Evolutionary conservation across 1,140 invertebrate genomes (phyloP).

Genomic region (Stegodyphus mimosarum): DNA sequence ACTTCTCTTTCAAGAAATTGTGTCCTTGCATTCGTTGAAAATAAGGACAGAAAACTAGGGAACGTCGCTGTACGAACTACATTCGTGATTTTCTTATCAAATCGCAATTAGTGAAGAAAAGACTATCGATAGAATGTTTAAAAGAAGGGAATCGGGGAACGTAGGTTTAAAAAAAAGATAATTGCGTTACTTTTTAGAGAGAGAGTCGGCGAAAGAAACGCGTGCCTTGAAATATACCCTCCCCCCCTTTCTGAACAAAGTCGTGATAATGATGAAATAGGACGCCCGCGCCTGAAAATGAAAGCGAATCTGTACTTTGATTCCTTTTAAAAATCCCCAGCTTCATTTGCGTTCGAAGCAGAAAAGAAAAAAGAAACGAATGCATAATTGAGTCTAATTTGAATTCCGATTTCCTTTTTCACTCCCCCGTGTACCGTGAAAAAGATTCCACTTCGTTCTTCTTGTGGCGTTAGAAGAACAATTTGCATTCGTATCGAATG

Average conservation of each 20-base stretch:
- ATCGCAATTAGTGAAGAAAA: not conserved
- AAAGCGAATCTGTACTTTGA: conserved; percentile 17
- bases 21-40: too few relatives aligned
- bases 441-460: conserved; percentile 26
- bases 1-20: too few relatives aligned
- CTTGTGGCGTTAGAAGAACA: not conserved
- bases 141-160: not conserved
- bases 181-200: not conserved
- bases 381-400: conserved; percentile 37
- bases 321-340: not conserved
- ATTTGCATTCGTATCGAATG: conserved; percentile 27
- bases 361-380: not conserved
- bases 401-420: conserved; percentile 23
- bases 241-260: not conserved
- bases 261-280: conserved; percentile 36
- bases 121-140: not conserved
- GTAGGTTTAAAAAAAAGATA: not conserved
- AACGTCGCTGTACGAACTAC: too few relatives aligned
- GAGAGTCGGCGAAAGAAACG: not conserved
- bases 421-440: too few relatives aligned
- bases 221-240: not conserved
- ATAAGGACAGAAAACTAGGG: too few relatives aligned
- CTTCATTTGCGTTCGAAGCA: conserved; percentile 33
- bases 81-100: not conserved
- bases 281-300: conserved; percentile 1